Percentiles rank a stretch among this genome's conserved stretches.
phyloP scores from a whole-genome alignment of 2,113 vertebrate species.

The Otis tarda region DNA sequence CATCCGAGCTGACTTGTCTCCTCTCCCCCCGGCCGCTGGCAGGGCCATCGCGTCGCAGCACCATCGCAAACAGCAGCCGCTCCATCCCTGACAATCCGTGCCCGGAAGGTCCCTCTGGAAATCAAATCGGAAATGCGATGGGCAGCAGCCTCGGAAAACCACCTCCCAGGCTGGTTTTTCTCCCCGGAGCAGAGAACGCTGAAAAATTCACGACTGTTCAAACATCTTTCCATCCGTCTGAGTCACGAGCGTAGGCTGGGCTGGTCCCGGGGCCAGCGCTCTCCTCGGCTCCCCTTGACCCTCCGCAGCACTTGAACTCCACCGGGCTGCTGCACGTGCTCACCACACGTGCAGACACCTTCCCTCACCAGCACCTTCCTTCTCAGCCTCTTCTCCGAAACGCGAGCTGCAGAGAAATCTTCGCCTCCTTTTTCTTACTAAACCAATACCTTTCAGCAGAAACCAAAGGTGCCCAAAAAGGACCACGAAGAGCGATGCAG shows the following conservation, averaged over 20 bases:
- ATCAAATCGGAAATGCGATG: rapidly evolving
- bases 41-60: background rate
- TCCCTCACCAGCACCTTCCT: rapidly evolving
- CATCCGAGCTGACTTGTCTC: background rate
- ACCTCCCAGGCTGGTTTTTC: background rate
- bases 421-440: background rate
- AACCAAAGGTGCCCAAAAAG: background rate
- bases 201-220: background rate
- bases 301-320: background rate
- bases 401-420: background rate
- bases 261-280: background rate
- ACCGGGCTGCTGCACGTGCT: background rate
- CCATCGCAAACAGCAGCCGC: rapidly evolving
- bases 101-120: background rate
- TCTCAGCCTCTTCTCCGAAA: background rate
- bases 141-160: background rate
- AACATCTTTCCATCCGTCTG: background rate
- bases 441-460: background rate
- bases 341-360: background rate
- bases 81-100: rapidly evolving
- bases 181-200: background rate
- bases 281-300: background rate
- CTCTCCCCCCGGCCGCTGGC: rapidly evolving
- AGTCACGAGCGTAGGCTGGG: background rate
- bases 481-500: background rate